Conservation (phyloP, 30 jellyfish, hydroid and myxozoan genomes). For the Aurelia aurita region DNA sequence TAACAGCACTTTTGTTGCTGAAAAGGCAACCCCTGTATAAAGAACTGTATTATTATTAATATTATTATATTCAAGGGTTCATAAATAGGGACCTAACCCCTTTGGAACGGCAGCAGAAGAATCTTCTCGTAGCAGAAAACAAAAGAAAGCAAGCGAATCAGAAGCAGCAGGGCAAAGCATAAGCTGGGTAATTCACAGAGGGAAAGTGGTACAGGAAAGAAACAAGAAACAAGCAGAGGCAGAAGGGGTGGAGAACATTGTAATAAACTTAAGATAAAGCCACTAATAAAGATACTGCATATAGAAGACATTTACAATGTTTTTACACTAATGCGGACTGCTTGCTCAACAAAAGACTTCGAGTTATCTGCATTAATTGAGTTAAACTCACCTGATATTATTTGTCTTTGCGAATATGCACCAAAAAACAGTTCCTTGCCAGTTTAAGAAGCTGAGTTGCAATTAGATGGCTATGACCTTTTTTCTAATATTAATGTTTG, state of each 20-base stretch:
- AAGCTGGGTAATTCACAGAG: slow-evolving; percentile 36
- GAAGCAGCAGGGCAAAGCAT: slow-evolving; percentile 51
- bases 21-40: no score
- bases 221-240: neutral
- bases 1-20: no score
- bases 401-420: slow-evolving; percentile 27
- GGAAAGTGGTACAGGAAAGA: slow-evolving; percentile 45
- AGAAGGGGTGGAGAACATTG: no score
- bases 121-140: neutral
- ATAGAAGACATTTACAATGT: slow-evolving; percentile 33
- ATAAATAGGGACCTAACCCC: no score
- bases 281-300: slow-evolving; percentile 16
- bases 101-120: no score
- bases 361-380: slow-evolving; percentile 21
- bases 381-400: slow-evolving; percentile 25
- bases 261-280: slow-evolving; percentile 8
- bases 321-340: slow-evolving; percentile 43
- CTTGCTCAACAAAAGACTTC: slow-evolving; percentile 35
- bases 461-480: slow-evolving; percentile 40
- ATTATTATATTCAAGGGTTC: no score
- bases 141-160: slow-evolving; percentile 40
- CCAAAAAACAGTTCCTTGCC: slow-evolving; percentile 46
- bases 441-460: slow-evolving; percentile 38
- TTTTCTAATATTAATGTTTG: slow-evolving; percentile 10
- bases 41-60: no score